Percentiles rank a stretch among this genome's conserved stretches.
Conservation (phyloP, 2,113 vertebrate species). For the Irena cyanogastra region DNA sequence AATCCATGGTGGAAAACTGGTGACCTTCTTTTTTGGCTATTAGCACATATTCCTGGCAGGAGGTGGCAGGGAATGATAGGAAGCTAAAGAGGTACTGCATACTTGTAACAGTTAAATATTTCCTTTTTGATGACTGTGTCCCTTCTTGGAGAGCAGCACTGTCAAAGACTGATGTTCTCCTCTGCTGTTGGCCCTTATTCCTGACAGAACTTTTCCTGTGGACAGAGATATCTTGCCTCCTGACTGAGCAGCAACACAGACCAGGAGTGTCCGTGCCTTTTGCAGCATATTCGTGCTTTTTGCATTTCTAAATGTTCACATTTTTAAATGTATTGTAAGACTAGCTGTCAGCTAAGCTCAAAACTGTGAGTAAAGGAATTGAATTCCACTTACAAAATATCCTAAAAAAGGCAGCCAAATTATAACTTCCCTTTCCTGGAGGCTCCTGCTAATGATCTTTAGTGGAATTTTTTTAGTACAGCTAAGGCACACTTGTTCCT, state of each 20-base stretch:
- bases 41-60: background rate
- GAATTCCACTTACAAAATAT: background rate
- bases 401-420: background rate
- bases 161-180: background rate
- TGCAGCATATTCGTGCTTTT: too few relatives aligned
- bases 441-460: background rate
- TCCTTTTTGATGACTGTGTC: background rate
- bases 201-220: background rate
- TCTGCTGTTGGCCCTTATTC: background rate
- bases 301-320: background rate
- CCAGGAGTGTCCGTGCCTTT: background rate
- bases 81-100: background rate
- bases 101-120: background rate
- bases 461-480: background rate
- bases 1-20: background rate
- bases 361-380: background rate
- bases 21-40: background rate
- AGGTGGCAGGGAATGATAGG: background rate
- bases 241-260: background rate
- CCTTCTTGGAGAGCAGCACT: background rate
- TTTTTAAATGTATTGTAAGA: background rate
- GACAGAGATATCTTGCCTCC: background rate
- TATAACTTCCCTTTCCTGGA: background rate
- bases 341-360: background rate
- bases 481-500: background rate